Percentiles rank a stretch among this genome's conserved stretches.
phyloP scores from a whole-genome alignment of 2,113 vertebrate genomes.

The Sarotherodon lohbergeri region DNA sequence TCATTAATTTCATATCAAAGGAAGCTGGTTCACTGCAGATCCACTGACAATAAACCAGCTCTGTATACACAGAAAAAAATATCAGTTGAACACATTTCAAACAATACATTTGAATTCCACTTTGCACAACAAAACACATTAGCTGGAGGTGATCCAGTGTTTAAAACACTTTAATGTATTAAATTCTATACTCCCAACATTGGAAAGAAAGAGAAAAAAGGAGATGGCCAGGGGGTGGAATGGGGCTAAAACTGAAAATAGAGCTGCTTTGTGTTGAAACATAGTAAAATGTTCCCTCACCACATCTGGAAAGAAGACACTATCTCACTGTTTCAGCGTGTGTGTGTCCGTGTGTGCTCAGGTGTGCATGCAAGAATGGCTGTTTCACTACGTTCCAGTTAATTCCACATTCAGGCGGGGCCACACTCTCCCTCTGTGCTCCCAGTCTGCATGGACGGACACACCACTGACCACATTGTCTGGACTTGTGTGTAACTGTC shows the following conservation, averaged over 20 bases:
- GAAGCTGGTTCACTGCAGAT: slow-evolving; percentile 15
- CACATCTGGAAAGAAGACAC: slow-evolving; percentile 60
- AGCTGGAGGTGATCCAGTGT: background rate
- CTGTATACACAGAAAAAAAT: background rate
- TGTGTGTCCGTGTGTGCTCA: background rate
- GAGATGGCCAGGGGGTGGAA: background rate
- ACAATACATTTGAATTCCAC: background rate
- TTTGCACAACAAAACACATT: background rate
- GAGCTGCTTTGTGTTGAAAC: slow-evolving; percentile 41
- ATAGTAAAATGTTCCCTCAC: slow-evolving; percentile 32
- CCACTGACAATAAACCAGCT: slow-evolving; percentile 20
- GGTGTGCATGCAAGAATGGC: slow-evolving; percentile 22
- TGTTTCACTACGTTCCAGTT: slow-evolving; percentile 44
- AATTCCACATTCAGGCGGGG: slow-evolving; percentile 38
- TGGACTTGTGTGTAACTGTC: slow-evolving; percentile 11
- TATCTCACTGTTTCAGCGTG: slow-evolving; percentile 27
- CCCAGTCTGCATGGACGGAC: background rate
- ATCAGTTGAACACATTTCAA: slow-evolving; percentile 31
- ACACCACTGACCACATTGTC: slow-evolving; percentile 10
- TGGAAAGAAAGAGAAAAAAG: background rate
- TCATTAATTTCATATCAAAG: slow-evolving; percentile 70
- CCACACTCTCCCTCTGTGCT: background rate
- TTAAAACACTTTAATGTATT: background rate
- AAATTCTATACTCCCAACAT: background rate
- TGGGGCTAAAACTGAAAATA: background rate